Base-by-base conservation (phyloP, 1,140 invertebrate genomes). In the Bombus ignitus region DNA sequence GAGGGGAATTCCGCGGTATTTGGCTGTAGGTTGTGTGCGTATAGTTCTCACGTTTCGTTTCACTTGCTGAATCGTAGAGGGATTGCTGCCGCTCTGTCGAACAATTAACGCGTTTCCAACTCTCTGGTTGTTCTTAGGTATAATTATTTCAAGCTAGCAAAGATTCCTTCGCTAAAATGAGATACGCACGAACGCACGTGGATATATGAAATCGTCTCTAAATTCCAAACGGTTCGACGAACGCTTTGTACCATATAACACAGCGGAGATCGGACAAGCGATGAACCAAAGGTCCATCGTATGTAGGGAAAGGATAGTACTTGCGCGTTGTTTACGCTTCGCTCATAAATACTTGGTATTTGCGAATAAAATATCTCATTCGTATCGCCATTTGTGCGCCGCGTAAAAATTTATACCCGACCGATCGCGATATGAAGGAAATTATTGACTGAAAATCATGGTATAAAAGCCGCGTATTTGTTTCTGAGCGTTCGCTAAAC, bases 261-360 rank as follows among this genome's bases (percentile, higher is more conserved):
- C 47, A 28, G 37, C 37, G 10, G 28, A n/a, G 6, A 44, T 73
- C n/a, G 15, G n/a, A 2, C 18, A 42, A 74, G 18, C 42, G 13
- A 1, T 1, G 18, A 42, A 44, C 28, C 42, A 32, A 73, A 73
- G n/a, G 15, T 8, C 39, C 12, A 2, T 28, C 18, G 10, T 1
- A 15, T 10, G 4, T 8, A 28, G 35, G 18, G 8, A 10, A n/a
- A 53, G 47, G 47, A 53, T 53, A 22, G 18, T 53, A 22, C 18
- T 0, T 22, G 5, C 47, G 18, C 18, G 18, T 53, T 53, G 47
- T 53, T 18, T 53, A 53, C 18, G 77, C 2, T 22, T 25, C n/a
- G 37, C 42, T 83, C 72, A 25, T 83, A 83, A 75, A 83, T 82
- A 75, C n/a, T 32, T 32, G 59, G n/a, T 73, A n/a, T 82, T 82